Percentiles rank a stretch among this genome's conserved stretches.
phyloP scores from a whole-genome alignment of 2,113 vertebrate genomes.

The Monarcha castaneiventris region DNA sequence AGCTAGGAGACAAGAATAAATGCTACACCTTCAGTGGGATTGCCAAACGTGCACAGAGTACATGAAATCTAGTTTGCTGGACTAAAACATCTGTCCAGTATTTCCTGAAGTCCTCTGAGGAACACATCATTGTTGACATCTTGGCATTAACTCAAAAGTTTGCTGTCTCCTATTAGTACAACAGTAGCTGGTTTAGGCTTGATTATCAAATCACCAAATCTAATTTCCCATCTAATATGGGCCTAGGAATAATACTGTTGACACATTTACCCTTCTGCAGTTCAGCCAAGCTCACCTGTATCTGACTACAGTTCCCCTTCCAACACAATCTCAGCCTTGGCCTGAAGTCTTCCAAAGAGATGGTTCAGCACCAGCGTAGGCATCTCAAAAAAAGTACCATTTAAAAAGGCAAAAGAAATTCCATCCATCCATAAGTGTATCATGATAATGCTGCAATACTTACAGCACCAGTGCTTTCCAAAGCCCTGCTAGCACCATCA shows the following conservation, averaged over 20 bases:
- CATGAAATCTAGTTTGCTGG: background rate
- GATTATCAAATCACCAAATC: background rate
- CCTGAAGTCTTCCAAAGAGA: background rate
- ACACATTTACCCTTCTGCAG: background rate
- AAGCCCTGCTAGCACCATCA: background rate
- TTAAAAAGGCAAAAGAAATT: background rate
- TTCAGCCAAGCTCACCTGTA: background rate
- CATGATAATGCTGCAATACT: background rate
- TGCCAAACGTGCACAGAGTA: fast-evolving
- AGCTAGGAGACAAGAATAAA: background rate
- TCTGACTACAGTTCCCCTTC: background rate
- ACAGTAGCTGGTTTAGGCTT: background rate
- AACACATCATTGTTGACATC: background rate
- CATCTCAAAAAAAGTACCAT: background rate
- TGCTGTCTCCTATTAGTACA: background rate
- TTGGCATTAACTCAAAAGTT: background rate
- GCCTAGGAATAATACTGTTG: background rate
- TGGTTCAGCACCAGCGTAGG: background rate
- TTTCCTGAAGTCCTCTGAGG: background rate
- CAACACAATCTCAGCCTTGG: background rate
- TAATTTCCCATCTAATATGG: background rate
- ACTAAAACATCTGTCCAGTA: background rate
- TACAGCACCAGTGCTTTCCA: background rate
- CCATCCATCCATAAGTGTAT: background rate
- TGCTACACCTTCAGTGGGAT: fast-evolving